Evolutionary conservation across 1,140 invertebrate genomes (phyloP).

Genomic region (Spodoptera frugiperda): DNA sequence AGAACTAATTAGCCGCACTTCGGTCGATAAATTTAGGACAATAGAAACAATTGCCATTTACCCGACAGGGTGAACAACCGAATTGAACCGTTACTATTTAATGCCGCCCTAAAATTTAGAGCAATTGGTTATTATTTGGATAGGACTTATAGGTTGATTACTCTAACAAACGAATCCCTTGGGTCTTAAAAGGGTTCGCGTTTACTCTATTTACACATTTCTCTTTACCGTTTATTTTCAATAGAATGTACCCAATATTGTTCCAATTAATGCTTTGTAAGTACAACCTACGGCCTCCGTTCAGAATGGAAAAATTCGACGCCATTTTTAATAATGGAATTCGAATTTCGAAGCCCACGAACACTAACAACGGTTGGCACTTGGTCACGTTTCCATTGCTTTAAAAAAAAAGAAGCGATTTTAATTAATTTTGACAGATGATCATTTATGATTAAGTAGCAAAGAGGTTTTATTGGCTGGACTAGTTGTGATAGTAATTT

Average conservation of each 20-base stretch:
- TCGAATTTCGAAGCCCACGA: conserved; percentile 20
- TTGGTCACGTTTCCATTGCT: conserved; percentile 39
- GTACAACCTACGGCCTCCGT: neutral
- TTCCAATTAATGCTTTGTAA: conserved; percentile 16
- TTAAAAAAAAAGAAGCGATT: conserved; percentile 32
- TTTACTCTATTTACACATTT: conserved; percentile 15
- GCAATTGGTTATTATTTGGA: conserved; percentile 32
- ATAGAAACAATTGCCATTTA: neutral
- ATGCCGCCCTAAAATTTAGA: conserved; percentile 17
- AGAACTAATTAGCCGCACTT: conserved; percentile 11
- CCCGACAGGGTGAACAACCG: conserved; percentile 5
- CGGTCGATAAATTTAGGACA: neutral
- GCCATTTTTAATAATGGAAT: conserved; percentile 34
- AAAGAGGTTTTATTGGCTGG: conserved; percentile 12
- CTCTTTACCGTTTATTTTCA: conserved; percentile 21
- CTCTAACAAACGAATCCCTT: conserved; percentile 28
- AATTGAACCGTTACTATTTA: conserved; percentile 9
- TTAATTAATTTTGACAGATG: conserved; percentile 40
- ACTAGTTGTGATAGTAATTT: neutral
- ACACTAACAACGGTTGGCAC: conserved; percentile 27
- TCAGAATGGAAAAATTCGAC: neutral
- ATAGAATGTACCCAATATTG: conserved; percentile 9
- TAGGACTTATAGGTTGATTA: conserved; percentile 37
- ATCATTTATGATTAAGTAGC: conserved; percentile 17
- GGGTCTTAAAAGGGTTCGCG: conserved; percentile 15